Conservation (phyloP, 2,797 vertebrate genomes). For the Sarcophilus harrisii region DNA sequence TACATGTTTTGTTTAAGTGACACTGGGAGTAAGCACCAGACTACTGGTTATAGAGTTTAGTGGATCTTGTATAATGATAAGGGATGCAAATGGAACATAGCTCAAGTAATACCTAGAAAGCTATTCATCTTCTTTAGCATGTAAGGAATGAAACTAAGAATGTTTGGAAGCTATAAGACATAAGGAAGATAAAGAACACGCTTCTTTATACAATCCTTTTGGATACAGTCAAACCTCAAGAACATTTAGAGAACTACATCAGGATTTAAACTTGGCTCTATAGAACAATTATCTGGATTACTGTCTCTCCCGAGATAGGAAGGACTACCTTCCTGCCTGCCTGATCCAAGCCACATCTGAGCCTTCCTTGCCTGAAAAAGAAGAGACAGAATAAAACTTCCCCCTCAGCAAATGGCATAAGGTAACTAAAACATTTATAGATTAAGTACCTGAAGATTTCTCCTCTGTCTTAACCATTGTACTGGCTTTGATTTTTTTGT, state of each 20-base stretch:
- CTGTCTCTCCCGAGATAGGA: neutral
- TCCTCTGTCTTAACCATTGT: constrained; percentile 53
- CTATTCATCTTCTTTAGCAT: constrained; percentile 29
- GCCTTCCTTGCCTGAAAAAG: constrained; percentile 33
- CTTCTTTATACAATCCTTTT: constrained; percentile 34
- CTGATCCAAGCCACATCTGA: neutral
- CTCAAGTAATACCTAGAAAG: constrained; percentile 19
- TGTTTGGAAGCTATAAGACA: constrained; percentile 53
- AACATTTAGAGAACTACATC: constrained; percentile 41
- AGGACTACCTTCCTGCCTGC: constrained; percentile 3
- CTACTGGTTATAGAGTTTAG: neutral
- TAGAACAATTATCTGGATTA: neutral
- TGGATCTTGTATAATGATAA: neutral
- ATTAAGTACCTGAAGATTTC: constrained; percentile 41
- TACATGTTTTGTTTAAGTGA: neutral
- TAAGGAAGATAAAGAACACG: constrained; percentile 52
- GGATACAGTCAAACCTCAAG: neutral
- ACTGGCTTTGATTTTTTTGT: constrained; percentile 6
- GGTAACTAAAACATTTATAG: constrained; percentile 60
- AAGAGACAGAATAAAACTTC: constrained; percentile 37
- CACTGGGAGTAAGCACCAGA: neutral
- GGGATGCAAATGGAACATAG: neutral
- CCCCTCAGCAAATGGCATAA: constrained; percentile 27
- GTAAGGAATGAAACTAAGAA: constrained; percentile 28
- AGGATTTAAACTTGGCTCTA: constrained; percentile 17